A percentile compares a stretch with the other conserved stretches of the same genome.
Conservation (phyloP, 2,888 invertebrate species). For the Osmoderma eremita region DNA sequence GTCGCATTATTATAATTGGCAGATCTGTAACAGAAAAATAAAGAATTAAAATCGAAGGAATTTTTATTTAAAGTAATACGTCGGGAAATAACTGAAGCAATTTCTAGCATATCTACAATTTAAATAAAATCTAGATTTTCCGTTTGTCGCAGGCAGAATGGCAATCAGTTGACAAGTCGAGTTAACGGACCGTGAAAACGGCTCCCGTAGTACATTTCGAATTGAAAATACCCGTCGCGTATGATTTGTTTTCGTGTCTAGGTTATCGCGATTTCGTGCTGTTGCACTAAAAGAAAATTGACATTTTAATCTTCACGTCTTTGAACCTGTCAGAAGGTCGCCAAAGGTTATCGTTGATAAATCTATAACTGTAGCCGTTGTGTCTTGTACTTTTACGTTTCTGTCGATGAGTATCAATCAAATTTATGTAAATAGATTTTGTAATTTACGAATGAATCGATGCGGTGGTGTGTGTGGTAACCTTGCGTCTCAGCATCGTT, state of each 20-base stretch:
- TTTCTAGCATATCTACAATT: conserved; percentile 21
- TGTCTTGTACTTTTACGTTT: too few species aligned
- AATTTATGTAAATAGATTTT: too few species aligned
- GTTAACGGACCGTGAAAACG: conserved; percentile 20
- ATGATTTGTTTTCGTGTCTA: not conserved
- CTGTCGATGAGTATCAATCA: too few species aligned
- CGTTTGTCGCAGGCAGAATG: conserved; percentile 31
- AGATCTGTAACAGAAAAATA: conserved; percentile 71
- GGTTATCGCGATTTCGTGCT: not conserved
- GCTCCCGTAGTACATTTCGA: conserved; percentile 6
- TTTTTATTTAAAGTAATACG: not conserved
- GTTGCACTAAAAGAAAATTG: too few species aligned
- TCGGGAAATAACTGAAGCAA: not conserved
- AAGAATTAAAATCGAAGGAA: not conserved
- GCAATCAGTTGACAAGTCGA: conserved; percentile 16
- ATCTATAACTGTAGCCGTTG: too few species aligned
- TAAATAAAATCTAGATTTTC: conserved; percentile 31
- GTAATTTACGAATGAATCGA: too few species aligned
- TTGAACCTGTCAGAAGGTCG: too few species aligned
- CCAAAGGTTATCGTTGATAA: too few species aligned
- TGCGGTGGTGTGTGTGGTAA: too few species aligned
- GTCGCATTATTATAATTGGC: conserved; percentile 89
- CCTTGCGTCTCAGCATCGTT: too few species aligned
- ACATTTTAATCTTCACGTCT: too few species aligned
- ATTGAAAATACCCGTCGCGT: conserved; percentile 12